Percentiles rank a stretch among this genome's conserved stretches.
Conservation (phyloP, 2,888 invertebrate genomes). For the Neoaliturus tenellus region DNA sequence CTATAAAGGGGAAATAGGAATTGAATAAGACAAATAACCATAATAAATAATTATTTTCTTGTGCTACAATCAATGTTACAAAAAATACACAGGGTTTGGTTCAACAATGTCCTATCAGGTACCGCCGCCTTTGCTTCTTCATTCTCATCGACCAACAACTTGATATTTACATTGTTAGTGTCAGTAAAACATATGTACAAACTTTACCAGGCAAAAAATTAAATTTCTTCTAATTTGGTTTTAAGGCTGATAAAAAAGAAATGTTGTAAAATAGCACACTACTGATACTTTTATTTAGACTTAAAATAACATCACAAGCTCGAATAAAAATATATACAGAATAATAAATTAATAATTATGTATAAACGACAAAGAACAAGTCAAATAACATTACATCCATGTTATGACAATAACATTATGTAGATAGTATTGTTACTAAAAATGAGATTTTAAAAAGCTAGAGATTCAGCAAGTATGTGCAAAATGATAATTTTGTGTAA, state of each 20-base stretch:
- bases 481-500: too few species aligned
- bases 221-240: neutral
- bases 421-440: too few species aligned
- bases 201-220: neutral
- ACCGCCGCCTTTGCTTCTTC: conserved; percentile 3
- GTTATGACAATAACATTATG: too few species aligned
- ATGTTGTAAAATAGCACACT: neutral
- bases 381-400: too few species aligned
- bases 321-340: neutral
- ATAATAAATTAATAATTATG: neutral
- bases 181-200: neutral
- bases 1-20: neutral
- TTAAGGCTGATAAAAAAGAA: neutral
- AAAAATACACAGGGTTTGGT: conserved; percentile 13
- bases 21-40: conserved; percentile 4
- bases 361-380: too few species aligned
- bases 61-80: conserved; percentile 23
- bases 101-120: neutral
- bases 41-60: conserved; percentile 28
- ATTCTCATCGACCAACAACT: neutral
- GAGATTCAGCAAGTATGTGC: too few species aligned
- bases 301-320: neutral
- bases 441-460: too few species aligned
- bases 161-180: neutral
- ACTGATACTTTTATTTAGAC: neutral